These are phyloP conservation scores for Eulemur mongoz DNA, from an alignment of 2,797 vertebrate genomes.

Conservation along the genomic window DNA sequence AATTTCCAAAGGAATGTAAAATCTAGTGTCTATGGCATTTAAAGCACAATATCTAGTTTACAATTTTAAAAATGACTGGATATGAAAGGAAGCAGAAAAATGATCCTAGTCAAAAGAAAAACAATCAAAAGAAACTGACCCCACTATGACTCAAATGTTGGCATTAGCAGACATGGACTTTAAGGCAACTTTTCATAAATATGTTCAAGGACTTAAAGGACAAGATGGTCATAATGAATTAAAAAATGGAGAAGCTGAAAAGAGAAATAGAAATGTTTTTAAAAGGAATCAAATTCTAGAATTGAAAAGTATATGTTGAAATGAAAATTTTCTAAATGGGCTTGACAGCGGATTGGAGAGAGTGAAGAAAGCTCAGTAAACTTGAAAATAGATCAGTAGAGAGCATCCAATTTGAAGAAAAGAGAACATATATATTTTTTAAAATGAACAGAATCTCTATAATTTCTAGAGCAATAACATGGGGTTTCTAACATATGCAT, in stretches of 20 bases:
- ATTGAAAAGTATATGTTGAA: not conserved
- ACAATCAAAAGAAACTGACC: not conserved
- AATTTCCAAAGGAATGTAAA: not conserved
- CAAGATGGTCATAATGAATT: not conserved
- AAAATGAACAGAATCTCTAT: not conserved
- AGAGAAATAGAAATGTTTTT: not conserved
- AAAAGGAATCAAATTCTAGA: not conserved
- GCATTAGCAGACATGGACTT: not conserved
- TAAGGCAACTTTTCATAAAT: not conserved
- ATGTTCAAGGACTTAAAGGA: slow-evolving; percentile 39
- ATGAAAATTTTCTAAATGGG: not conserved
- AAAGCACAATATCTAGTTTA: not conserved
- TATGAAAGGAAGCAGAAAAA: not conserved
- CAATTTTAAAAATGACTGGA: not conserved
- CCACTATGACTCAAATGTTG: not conserved
- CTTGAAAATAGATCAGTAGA: not conserved
- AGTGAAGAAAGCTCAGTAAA: not conserved
- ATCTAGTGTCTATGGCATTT: not conserved
- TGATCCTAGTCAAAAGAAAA: not conserved
- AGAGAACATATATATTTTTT: not conserved
- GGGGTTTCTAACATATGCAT: not conserved
- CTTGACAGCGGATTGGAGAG: not conserved
- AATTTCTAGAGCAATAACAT: not conserved
- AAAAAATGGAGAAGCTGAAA: not conserved
- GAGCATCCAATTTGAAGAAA: not conserved